Evolutionary conservation across 2,113 vertebrate genomes (phyloP), one percentile per base, ranked within the genome.

Genomic region (Crotalus tigris): DNA sequence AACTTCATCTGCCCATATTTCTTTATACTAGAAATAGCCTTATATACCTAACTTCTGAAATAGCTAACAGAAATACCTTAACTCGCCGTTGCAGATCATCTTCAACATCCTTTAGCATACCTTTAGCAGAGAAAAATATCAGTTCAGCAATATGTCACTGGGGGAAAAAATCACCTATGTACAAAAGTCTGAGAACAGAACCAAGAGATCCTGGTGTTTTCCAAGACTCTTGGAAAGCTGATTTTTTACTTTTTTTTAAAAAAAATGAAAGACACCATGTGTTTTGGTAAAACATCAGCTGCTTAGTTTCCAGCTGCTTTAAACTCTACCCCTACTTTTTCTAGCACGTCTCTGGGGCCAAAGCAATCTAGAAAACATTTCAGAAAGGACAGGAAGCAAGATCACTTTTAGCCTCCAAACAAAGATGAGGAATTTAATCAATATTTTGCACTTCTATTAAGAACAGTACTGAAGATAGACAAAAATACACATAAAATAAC

Each of bases 101-200:
- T 96, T 99, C 99, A 90, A 99, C 99, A 95, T 99, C 99, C 97
- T 99, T 99, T 13, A 99, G 97, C 99, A 99, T 99, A 93, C 99
- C 99, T 99, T 69, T 69, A 69, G 64, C 29, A 69, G n/a, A 61
- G 13, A 39, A 39, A 89, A 89, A n/a, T 94, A 6, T 46, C 21
- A 94, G 0, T 2, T 88, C 90, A 54, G 85, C 49, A 49, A 90
- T 19, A 94, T 6, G 33, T 3, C 7, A 89, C 24, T 3, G 0
- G 69, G 0, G 49, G 0, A 0, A 0, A 1, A 24, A 44, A 51
- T 44, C 21, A 23, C 26, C 64, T 88, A n/a, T 8, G 1, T 9
- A 49, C 23, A 44, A 81, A 81, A 21, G 33, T 44, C 17, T 44
- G 75, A 44, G n/a, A 81, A 81, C n/a, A 39, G 17, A 17, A 81